Evolutionary conservation across 2,888 invertebrate species (phyloP), one percentile per base, ranked within the genome.

Genomic region (Synergus itoensis): DNA sequence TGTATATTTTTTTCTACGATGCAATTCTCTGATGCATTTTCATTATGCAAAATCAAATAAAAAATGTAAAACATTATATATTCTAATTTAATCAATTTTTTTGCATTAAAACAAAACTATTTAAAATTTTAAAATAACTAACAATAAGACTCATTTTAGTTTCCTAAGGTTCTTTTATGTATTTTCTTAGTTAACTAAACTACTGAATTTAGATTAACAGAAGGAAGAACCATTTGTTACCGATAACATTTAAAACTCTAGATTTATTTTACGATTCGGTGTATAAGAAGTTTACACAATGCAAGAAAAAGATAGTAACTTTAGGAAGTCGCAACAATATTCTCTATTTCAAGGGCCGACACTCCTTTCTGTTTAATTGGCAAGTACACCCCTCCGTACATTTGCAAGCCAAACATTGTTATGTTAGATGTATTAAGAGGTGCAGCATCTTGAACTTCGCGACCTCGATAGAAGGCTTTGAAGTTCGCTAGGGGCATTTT

Each of bases 371-470:
- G 95, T 88, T 95, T 95, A 21, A 93, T 90, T 9, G 94, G 93
- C 84, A 93, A 92, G 87, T 95, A 95, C 81, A 95, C 95, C 16
- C 95, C 95, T 28, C 95, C 95, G 86, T 94, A 95, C 87, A 95
- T 93, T 92, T 95, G 95, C 64, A 95, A 90, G 8, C 95, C 95
- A 82, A 95, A 92, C 89, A 94, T 94, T 2, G 94, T 94, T 41
- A 95, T 93, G 85, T 94, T 93, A 0, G 93, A 91, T 65, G 92
- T 91, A 87, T 95, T 94, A 28, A 95, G 89, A 0, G 94, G 93
- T 85, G 94, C 94, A 16, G 93, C 94, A 81, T 93, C 92, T 80
- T 93, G 93, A n/a, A 94, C 92, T 85, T 93, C 92, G 85, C 93
- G 93, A 11, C 95, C 95, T 84, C 95, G 93, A 83, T 93, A 95